A percentile compares a stretch with the other conserved stretches of the same genome.
Evolutionary conservation across 1,140 invertebrate genomes (phyloP).

Genomic region (Phthorimaea operculella): DNA sequence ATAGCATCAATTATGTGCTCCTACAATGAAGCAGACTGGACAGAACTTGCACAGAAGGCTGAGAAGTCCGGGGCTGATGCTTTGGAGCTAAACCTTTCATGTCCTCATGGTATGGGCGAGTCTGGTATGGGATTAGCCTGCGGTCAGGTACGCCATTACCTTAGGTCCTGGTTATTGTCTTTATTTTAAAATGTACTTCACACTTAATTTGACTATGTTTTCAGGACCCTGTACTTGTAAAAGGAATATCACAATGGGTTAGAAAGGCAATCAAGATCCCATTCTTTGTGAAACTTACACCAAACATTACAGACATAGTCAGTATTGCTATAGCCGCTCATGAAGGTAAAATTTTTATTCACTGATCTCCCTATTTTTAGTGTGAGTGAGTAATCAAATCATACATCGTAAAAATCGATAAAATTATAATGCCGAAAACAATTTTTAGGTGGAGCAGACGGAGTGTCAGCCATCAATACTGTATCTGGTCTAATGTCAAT

Average conservation of each 20-base stretch:
- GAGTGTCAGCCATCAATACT: conserved; percentile 98
- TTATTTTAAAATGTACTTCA: no score
- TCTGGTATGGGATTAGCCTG: conserved; percentile 98
- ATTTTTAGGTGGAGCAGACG: conserved; percentile 88
- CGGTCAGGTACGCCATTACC: conserved; percentile 81
- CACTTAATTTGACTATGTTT: conserved; percentile 15
- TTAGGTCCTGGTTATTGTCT: no score
- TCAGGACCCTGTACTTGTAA: conserved; percentile 86
- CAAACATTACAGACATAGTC: conserved; percentile 96
- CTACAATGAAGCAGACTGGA: conserved; percentile 92
- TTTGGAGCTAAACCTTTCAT: conserved; percentile 95
- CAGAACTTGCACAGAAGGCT: conserved; percentile 79
- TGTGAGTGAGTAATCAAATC: no score
- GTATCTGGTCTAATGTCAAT: conserved; percentile 94
- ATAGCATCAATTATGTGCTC: conserved; percentile 98
- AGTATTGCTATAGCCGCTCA: conserved; percentile 90
- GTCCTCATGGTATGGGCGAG: conserved; percentile 99
- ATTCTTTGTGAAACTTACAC: conserved; percentile 98
- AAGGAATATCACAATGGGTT: conserved; percentile 93
- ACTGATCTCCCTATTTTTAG: no score
- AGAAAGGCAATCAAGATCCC: conserved; percentile 87
- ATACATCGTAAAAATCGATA: no score
- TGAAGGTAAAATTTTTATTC: conserved; percentile 76
- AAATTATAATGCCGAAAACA: no score
- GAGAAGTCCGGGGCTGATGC: conserved; percentile 92